These are phyloP conservation scores for Threskiornis aethiopicus DNA, from an alignment of 2,797 vertebrate species.

Conservation along the genomic window DNA sequence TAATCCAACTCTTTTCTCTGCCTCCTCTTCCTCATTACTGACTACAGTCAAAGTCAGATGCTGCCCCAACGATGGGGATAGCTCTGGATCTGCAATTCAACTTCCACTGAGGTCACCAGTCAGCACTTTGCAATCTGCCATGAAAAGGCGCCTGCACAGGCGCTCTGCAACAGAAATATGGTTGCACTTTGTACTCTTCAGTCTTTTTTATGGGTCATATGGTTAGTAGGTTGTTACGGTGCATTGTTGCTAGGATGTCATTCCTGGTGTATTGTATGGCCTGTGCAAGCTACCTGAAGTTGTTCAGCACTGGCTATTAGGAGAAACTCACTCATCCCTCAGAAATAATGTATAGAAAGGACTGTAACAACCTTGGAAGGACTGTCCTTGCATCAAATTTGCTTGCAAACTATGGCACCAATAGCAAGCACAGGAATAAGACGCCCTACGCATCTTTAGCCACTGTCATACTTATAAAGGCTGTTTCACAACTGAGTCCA, in stretches of 20 bases:
- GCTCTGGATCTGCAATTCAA: neutral
- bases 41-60: neutral
- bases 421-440: neutral
- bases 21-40: neutral
- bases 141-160: neutral
- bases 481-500: neutral
- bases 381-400: neutral
- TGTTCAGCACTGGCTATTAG: neutral
- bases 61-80: too few species aligned
- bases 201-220: neutral
- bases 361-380: neutral
- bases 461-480: rapidly evolving
- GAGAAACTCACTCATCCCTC: neutral
- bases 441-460: neutral
- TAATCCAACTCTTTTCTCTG: neutral
- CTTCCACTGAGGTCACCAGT: neutral
- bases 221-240: neutral
- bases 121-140: neutral
- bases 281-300: neutral
- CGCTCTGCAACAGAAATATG: neutral
- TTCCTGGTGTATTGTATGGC: neutral
- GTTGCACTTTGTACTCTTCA: too few species aligned
- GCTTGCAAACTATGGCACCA: neutral
- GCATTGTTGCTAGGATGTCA: too few species aligned
- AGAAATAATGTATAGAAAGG: neutral